Percentiles rank a stretch among this genome's conserved stretches.
These are phyloP conservation scores for Mesorhabditis spiculigera DNA, from an alignment of 2,888 invertebrate species.

Conservation along the genomic window DNA sequence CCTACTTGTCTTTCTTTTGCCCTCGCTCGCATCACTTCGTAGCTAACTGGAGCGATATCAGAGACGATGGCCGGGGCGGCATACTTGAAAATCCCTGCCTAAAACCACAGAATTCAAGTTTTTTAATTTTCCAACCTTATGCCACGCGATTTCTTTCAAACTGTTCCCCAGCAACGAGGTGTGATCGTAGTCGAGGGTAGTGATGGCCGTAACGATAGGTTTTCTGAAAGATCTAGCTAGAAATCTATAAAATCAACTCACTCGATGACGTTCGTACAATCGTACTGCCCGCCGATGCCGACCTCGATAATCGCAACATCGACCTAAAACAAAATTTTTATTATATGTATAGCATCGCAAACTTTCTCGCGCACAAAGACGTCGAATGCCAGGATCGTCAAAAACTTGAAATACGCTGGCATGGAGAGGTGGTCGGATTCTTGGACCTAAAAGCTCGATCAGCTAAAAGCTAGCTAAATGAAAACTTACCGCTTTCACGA, in stretches of 20 bases:
- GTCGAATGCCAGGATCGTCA: constrained; percentile 85
- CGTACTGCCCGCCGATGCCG: constrained; percentile 90
- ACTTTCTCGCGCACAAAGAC: constrained; percentile 74
- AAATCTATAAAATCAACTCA: constrained; percentile 10
- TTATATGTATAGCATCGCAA: constrained; percentile 22
- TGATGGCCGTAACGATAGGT: constrained; percentile 82
- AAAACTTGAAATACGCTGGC: constrained; percentile 80
- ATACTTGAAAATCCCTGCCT: constrained; percentile 23
- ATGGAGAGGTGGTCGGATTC: constrained; percentile 31
- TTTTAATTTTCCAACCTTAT: constrained; percentile 67
- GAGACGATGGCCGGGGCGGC: constrained; percentile 15
- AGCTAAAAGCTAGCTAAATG: constrained; percentile 10
- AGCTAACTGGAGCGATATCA: background rate
- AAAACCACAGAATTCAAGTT: background rate
- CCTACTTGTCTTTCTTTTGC: constrained; percentile 13
- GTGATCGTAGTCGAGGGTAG: constrained; percentile 87
- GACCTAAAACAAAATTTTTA: constrained; percentile 61
- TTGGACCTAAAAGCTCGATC: constrained; percentile 26
- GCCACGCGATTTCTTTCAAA: constrained; percentile 81
- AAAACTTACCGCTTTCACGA: constrained; percentile 62
- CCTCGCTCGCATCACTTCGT: constrained; percentile 7
- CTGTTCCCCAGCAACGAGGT: constrained; percentile 77
- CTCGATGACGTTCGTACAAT: constrained; percentile 84
- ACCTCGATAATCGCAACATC: constrained; percentile 93
- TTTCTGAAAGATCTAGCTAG: constrained; percentile 64